Evolutionary conservation across 2,888 invertebrate genomes (phyloP), one percentile per base, ranked within the genome.

Genomic region (Cyclophora punctaria): DNA sequence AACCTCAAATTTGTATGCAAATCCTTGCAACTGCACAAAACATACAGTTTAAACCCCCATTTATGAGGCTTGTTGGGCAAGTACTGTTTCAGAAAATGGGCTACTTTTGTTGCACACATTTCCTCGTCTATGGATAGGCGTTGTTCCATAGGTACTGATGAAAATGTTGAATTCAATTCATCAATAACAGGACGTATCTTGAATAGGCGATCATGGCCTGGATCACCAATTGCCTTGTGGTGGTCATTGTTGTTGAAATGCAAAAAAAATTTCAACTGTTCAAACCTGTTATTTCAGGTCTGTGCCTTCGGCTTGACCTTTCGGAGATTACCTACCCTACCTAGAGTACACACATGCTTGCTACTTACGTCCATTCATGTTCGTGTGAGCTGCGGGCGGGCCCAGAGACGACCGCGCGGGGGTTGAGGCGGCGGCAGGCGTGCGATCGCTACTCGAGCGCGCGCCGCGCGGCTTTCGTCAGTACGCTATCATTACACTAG

Each of bases 221-320:
- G 46, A 54, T 68, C 60, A 35, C 50, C 52, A 48, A 49, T 49
- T 45, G 69, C 67, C 40, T 56, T 41, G 41, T 67, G 62, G 48
- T 62, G 50, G 33, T 56, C 49, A 55, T 68, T 67, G 52, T 69
- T 54, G 45, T 69, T 71, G 49, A 70, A 70, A 63, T 70, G 69
- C 2, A 69, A 49, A 48, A 51, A 56, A 35, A 49, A 57, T 40
- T 59, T 54, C 48, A 69, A 64, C 42, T 52, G 64, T 44, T 68
- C 67, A 62, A 68, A 71, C 5, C n/a, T n/a, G n/a, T 20, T 20
- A 20, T 20, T 20, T 20, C 20, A 20, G 20, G 20, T 20, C 20
- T 20, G n/a, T 20, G 20, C 20, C 20, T 1, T 1, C n/a, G 20
- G 20, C 20, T 20, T 20, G 20, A 20, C 20, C 20, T 20, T 20